Base-by-base conservation (phyloP, 2,888 invertebrate species). In the Ceraclea dissimilis region DNA sequence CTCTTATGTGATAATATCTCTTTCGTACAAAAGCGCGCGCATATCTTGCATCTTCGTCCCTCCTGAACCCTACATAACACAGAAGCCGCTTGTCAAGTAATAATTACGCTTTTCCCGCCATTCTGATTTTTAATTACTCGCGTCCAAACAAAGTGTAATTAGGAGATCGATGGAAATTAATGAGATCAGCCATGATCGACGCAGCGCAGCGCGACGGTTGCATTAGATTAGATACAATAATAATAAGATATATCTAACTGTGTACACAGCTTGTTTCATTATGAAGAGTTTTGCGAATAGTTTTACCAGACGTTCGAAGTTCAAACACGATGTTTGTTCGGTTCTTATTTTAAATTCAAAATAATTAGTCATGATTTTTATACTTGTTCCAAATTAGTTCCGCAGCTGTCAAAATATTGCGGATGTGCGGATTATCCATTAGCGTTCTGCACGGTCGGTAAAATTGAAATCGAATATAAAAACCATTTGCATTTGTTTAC, bases 71-170 rank as follows among this genome's bases (percentile, higher is more conserved):
- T 17, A 13, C 39, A 17, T 51, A 43, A 54, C 51, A 54, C 60
- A 54, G 60, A 44, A 57, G 60, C 60, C 57, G 57, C 57, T 56
- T 52, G 60, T 57, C 59, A 50, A 26, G 60, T 51, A 52, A 57
- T 60, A 58, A 60, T 60, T 60, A 58, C 60, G 56, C 58, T 58
- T 58, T 60, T 60, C 60, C 60, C 58, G 60, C 58, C 60, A 58
- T 56, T 58, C 60, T 53, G 60, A 58, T 60, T 60, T 60, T 60
- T 60, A 60, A 60, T 60, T 58, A 58, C 39, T 39, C 39, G 39
- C 60, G 52, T 60, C 58, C 58, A 58, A 51, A 56, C 54, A 51
- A 54, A 56, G 39, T 52, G 59, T 59, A 59, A 59, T 59, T 59
- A 59, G 59, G 21, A 56, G 56, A 59, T 59, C 56, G 59, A 59